Evolutionary conservation across 2,113 vertebrate genomes (phyloP).

Genomic region (Engystomops pustulosus): DNA sequence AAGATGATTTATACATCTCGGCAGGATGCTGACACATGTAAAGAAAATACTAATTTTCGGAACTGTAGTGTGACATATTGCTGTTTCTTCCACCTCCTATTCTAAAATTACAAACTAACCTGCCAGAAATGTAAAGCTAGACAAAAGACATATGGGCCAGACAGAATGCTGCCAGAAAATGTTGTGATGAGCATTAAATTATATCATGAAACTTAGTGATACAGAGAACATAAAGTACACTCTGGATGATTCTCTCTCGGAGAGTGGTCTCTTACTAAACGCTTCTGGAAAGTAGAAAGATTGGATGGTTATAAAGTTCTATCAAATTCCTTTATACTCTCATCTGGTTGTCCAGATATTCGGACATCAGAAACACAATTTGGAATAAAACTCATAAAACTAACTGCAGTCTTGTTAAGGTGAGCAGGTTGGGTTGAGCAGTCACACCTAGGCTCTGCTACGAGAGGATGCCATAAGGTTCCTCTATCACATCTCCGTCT

Average conservation of each 20-base stretch:
- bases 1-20: conserved; percentile 46
- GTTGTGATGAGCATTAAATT: conserved; percentile 50
- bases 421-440: no score
- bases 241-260: not conserved
- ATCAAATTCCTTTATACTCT: not conserved
- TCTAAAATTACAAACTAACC: conserved; percentile 52
- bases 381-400: not conserved
- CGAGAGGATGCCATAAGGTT: no score
- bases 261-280: not conserved
- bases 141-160: conserved; percentile 43
- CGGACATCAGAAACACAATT: not conserved
- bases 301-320: not conserved
- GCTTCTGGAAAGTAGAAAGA: conserved; percentile 3
- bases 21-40: conserved; percentile 53
- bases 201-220: conserved; percentile 35
- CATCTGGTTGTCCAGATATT: not conserved
- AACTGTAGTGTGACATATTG: conserved; percentile 51
- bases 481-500: no score
- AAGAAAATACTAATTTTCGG: conserved; percentile 56
- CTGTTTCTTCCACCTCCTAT: conserved; percentile 33
- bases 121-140: conserved; percentile 48
- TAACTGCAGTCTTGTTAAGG: no score
- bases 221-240: conserved; percentile 35
- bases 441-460: no score
- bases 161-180: conserved; percentile 51